These are phyloP conservation scores for Camponotus vicinus DNA, from an alignment of 1,140 invertebrate genomes.

Conservation along the genomic window DNA sequence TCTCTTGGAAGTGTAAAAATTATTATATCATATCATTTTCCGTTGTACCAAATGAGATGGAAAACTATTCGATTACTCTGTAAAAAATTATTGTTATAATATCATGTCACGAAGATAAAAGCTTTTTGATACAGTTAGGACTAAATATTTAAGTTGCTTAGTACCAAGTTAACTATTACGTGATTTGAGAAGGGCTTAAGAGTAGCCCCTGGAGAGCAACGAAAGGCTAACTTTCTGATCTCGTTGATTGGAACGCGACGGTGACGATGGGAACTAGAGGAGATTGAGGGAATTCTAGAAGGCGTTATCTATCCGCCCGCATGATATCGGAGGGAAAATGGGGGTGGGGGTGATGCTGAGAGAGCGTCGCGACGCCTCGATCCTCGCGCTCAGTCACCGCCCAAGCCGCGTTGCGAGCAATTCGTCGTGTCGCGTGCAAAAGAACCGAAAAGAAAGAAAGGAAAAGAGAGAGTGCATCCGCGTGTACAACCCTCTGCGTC, in stretches of 20 bases:
- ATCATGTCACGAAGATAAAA: not conserved
- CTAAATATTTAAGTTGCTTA: not conserved
- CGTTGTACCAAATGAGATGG: not conserved
- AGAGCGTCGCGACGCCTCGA: slow-evolving; percentile 81
- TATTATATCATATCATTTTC: not conserved
- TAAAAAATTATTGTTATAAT: not conserved
- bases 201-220: not conserved
- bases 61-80: not conserved
- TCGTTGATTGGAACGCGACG: not conserved
- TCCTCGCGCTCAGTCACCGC: slow-evolving; percentile 83
- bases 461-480: not conserved
- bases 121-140: not conserved
- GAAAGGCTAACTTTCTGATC: slow-evolving; percentile 32
- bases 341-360: slow-evolving; percentile 80
- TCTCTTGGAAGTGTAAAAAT: not conserved
- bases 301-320: slow-evolving; percentile 56
- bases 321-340: slow-evolving; percentile 63
- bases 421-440: slow-evolving; percentile 56
- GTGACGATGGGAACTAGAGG: not conserved
- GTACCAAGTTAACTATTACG: not conserved
- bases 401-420: slow-evolving; percentile 82
- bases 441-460: not conserved
- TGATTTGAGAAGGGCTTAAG: not conserved
- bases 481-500: not conserved
- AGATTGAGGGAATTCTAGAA: slow-evolving; percentile 47